These are phyloP conservation scores for Phasia obesa DNA, from an alignment of 2,888 invertebrate species.

Conservation along the genomic window DNA sequence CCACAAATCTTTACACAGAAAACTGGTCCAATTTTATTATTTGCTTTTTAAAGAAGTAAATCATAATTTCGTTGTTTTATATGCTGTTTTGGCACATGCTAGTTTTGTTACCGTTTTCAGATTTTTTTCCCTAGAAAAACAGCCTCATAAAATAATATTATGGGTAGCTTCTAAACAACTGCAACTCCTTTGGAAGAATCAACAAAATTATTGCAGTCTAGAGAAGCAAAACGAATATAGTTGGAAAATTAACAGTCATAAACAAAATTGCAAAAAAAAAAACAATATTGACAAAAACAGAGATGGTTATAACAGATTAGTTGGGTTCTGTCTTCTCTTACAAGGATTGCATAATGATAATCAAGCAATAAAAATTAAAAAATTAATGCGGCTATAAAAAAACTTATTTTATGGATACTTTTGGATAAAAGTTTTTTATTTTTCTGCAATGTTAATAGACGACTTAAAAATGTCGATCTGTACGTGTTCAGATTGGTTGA, in stretches of 20 bases:
- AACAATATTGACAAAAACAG: constrained; percentile 21
- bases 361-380: too few relatives aligned
- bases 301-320: constrained; percentile 2
- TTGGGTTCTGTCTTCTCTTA: too few relatives aligned
- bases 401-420: too few relatives aligned
- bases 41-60: constrained; percentile 42
- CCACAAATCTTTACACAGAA: constrained; percentile 8
- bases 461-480: too few relatives aligned
- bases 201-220: constrained; percentile 33
- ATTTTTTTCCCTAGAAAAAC: constrained; percentile 36
- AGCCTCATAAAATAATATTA: constrained; percentile 15
- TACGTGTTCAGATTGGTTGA: too few relatives aligned
- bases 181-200: constrained; percentile 36
- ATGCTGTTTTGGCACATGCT: constrained; percentile 59
- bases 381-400: too few relatives aligned
- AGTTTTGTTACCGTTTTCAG: constrained; percentile 40
- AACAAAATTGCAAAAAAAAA: constrained; percentile 33
- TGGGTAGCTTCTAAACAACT: constrained; percentile 23
- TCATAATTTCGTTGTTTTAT: constrained; percentile 54
- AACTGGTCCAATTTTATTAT: constrained; percentile 43
- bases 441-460: too few relatives aligned
- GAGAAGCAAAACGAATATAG: constrained; percentile 44
- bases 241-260: constrained; percentile 55
- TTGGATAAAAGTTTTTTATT: too few relatives aligned
- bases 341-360: too few relatives aligned